Evolutionary conservation across 1,140 invertebrate genomes (phyloP), one percentile per base, ranked within the genome.

Genomic region (Augochlora pura): DNA sequence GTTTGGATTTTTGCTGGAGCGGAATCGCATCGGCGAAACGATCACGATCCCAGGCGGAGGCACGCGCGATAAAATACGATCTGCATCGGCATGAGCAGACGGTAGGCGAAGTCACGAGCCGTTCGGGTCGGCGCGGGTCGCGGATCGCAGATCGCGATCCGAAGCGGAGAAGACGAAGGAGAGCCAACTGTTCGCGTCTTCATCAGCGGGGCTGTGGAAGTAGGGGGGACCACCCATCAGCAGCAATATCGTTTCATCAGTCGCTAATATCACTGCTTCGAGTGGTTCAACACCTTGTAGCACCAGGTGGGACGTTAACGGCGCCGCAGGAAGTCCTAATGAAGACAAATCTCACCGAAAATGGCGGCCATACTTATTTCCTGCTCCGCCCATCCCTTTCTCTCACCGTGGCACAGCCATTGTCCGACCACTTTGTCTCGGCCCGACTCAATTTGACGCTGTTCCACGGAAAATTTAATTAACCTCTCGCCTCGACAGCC

Each of bases 321-420:
- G 85, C 86, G 84, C 88, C 89, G 87, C 89, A 88, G 90, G 91
- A 91, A 90, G 88, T 87, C 91, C 88, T 92, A 92, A 93, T 92
- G 92, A 93, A 93, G 92, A 93, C 89, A 90, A 92, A 93, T 93
- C 88, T 90, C 83, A 86, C 87, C 86, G 73, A 90, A 90, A 87
- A 91, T 91, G 89, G 88, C 88, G 84, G 78, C 84, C 84, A 80
- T 87, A 88, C 84, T 86, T 88, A 88, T 90, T 91, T 90, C 87
- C 88, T 74, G 75, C 76, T 83, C 78, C 72, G 65, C 75, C 77
- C 82, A 64, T 75, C 69, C 27, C 66, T 62, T 60, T 80, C 70
- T 60, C 32, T 46, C 25, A 68, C 49, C 16, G 52, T 73, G 10
- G 21, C 46, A 27, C 23, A 60, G 42, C 66, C 75, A 66, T 73